Conservation (phyloP, 1,140 invertebrate species). For the Ylistrum balloti region DNA sequence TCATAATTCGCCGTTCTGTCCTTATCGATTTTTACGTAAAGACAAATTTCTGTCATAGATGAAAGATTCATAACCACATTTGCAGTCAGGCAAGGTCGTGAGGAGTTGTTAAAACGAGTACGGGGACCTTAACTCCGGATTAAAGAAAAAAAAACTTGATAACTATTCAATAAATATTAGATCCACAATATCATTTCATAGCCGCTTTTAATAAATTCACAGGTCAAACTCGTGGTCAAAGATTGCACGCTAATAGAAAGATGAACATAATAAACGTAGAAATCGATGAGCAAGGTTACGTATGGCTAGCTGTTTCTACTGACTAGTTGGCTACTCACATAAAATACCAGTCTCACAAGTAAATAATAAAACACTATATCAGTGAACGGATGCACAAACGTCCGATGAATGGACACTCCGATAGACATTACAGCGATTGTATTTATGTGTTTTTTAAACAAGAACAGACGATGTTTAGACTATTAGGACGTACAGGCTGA, state of each 20-base stretch:
- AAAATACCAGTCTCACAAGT: background rate
- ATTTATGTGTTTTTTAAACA: background rate
- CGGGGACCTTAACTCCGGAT: background rate
- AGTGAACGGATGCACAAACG: background rate
- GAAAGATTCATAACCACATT: slow-evolving; percentile 26
- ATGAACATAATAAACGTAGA: background rate
- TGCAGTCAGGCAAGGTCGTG: background rate
- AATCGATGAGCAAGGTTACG: background rate
- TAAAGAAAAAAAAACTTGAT: background rate
- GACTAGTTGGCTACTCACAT: background rate
- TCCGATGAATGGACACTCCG: background rate
- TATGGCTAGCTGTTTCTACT: background rate
- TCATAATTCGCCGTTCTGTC: slow-evolving; percentile 25
- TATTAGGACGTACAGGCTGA: background rate
- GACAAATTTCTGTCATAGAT: slow-evolving; percentile 39
- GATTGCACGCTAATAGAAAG: background rate
- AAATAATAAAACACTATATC: background rate
- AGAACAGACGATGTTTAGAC: background rate
- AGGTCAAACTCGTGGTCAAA: background rate
- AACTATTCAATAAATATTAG: background rate
- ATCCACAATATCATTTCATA: background rate
- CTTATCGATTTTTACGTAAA: slow-evolving; percentile 21
- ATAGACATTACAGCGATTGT: background rate
- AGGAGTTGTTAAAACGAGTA: background rate
- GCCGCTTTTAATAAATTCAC: background rate